phyloP scores from a whole-genome alignment of 2,113 vertebrate species.

The Urocolius indicus region DNA sequence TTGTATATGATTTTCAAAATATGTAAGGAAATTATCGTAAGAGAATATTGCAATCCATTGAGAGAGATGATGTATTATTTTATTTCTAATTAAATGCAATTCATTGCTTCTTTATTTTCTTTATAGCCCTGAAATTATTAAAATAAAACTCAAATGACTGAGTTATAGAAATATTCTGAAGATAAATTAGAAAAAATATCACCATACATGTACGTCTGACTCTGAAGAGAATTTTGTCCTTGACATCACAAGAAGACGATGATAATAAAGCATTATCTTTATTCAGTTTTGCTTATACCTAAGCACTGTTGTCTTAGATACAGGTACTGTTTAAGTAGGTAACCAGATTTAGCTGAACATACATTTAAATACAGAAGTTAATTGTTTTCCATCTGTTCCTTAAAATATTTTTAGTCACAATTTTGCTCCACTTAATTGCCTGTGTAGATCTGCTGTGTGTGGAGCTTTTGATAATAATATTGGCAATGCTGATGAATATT shows the following conservation, averaged over 20 bases:
- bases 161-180: conserved; percentile 16
- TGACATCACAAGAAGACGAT: conserved; percentile 24
- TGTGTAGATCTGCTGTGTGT: background rate
- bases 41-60: conserved; percentile 40
- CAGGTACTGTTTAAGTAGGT: background rate
- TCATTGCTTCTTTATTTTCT: conserved; percentile 10
- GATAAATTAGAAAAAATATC: background rate
- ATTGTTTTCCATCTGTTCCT: background rate
- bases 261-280: background rate
- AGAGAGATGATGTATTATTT: conserved; percentile 48
- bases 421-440: background rate
- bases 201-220: background rate
- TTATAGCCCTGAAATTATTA: conserved; percentile 11
- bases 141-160: conserved; percentile 26
- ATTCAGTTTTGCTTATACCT: conserved; percentile 10
- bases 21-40: conserved; percentile 54
- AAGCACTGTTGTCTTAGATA: background rate
- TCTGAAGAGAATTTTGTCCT: conserved; percentile 42
- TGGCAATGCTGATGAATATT: background rate
- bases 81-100: conserved; percentile 54
- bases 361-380: background rate
- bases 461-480: background rate
- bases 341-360: background rate
- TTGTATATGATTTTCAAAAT: conserved; percentile 59
- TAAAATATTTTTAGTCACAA: background rate